Conservation (phyloP, 2,888 invertebrate genomes). For the Tryphoninae sp. region DNA sequence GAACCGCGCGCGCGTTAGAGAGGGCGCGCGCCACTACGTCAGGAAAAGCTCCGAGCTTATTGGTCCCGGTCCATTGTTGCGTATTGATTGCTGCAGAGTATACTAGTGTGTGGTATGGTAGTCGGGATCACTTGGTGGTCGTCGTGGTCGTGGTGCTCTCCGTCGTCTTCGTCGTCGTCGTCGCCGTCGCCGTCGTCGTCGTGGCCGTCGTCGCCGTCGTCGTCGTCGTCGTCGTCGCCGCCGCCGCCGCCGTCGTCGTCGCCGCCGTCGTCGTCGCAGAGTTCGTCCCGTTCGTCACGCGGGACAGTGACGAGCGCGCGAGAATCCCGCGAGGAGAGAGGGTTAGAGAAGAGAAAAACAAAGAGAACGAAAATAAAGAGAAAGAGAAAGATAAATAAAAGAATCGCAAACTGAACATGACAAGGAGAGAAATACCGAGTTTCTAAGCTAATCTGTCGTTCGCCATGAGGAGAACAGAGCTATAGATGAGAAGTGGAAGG, state of each 20-base stretch:
- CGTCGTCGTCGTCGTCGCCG: constrained; percentile 15
- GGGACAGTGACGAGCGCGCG: constrained; percentile 25
- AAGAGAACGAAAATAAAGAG: constrained; percentile 31
- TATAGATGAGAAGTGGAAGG: constrained; percentile 35
- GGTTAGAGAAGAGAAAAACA: constrained; percentile 24
- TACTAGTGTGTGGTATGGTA: constrained; percentile 72
- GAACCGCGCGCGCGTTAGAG: constrained; percentile 63
- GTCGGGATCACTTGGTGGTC: constrained; percentile 77
- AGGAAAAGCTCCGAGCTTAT: constrained; percentile 81
- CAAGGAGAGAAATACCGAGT: constrained; percentile 49
- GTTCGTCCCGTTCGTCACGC: constrained; percentile 33
- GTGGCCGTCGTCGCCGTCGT: constrained; percentile 17
- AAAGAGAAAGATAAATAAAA: constrained; percentile 18
- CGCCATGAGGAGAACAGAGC: constrained; percentile 36
- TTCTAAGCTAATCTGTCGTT: neutral
- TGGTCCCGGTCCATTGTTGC: constrained; percentile 81
- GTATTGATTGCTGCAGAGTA: constrained; percentile 80
- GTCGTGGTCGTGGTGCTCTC: constrained; percentile 72
- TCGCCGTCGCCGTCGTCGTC: constrained; percentile 60
- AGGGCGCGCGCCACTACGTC: constrained; percentile 77
- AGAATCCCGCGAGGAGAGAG: constrained; percentile 37
- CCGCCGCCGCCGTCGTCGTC: constrained; percentile 24
- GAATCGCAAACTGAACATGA: constrained; percentile 50
- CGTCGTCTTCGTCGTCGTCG: constrained; percentile 72
- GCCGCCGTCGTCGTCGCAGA: constrained; percentile 19